phyloP scores from a whole-genome alignment of 2,797 vertebrate species.

The Macropus fuliginosus region DNA sequence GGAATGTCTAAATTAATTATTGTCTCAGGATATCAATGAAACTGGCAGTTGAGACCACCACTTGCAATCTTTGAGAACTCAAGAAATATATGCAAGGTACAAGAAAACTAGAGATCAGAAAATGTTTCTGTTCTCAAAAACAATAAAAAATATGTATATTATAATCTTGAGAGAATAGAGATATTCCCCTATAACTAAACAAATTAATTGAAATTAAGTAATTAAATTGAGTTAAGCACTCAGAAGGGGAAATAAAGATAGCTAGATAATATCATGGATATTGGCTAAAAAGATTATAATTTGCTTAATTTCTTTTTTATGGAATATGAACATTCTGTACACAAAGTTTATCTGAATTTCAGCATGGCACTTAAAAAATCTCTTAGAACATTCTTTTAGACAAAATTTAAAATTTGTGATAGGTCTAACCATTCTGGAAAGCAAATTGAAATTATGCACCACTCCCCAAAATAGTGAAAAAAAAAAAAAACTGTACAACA shows the following conservation, averaged over 20 bases:
- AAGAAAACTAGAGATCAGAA: background rate
- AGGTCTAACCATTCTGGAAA: background rate
- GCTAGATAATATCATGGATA: background rate
- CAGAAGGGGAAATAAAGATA: background rate
- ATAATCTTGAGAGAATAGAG: background rate
- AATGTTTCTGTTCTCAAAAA: background rate
- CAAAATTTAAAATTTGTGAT: background rate
- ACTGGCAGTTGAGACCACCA: background rate
- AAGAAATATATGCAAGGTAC: background rate
- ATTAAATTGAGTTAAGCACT: background rate
- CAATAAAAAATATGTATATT: background rate
- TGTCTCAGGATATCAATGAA: background rate
- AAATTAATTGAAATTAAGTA: background rate
- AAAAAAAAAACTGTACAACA: too few relatives aligned
- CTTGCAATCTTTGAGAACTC: background rate
- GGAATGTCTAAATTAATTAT: background rate
- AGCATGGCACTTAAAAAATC: background rate
- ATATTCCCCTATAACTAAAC: background rate
- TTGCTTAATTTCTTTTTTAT: background rate
- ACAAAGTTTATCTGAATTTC: background rate
- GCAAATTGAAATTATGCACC: background rate
- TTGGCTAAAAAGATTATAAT: background rate
- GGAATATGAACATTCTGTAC: too few relatives aligned
- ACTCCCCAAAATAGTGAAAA: too few relatives aligned
- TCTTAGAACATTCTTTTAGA: background rate